Evolutionary conservation across 1,140 invertebrate species (phyloP), one percentile per base, ranked within the genome.

Genomic region (Drosophila ohnishii): DNA sequence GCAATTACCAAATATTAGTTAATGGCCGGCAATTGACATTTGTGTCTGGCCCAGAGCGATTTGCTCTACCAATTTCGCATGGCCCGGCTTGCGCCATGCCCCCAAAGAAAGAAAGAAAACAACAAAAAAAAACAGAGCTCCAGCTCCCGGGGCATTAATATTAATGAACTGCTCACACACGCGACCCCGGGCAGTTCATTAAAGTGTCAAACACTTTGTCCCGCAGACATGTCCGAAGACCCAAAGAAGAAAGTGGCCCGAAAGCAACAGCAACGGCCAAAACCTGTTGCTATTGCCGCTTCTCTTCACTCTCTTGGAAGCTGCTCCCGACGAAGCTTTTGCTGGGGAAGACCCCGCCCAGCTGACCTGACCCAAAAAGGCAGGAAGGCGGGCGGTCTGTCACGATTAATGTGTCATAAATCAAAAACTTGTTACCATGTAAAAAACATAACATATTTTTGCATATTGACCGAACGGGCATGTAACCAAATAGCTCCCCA

Each of bases 141-240:
- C 53, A 74, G 78, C 78, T 63, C 59, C 53, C 28, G 64, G 69
- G 66, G 57, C 76, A 87, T 87, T 84, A 88, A 88, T 87, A 84
- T 87, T 87, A 84, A 87, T 87, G 84, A 88, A 78, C 64, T 74
- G 76, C 75, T 67, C 60, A 51, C 76, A 87, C 83, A 87, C 83
- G 84, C 84, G 80, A 87, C 80, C 84, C 61, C 73, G 25, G 69
- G 76, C 84, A 77, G 83, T 87, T 83, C 84, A 87, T 88, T 88
- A 88, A 88, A 88, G 80, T 88, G 84, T 88, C 84, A 84, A 88
- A 89, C 81, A 84, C 64, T 83, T 51, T 60, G 65, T 60, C 80
- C 75, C 42, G 71, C 78, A 70, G 58, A 85, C 69, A 85, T 69
- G 63, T 74, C 69, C 61, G 39, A 65, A 50, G 30, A 47, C 22